These are phyloP conservation scores for Galaxias olidus DNA, from an alignment of 2,797 vertebrate genomes.

Conservation along the genomic window DNA sequence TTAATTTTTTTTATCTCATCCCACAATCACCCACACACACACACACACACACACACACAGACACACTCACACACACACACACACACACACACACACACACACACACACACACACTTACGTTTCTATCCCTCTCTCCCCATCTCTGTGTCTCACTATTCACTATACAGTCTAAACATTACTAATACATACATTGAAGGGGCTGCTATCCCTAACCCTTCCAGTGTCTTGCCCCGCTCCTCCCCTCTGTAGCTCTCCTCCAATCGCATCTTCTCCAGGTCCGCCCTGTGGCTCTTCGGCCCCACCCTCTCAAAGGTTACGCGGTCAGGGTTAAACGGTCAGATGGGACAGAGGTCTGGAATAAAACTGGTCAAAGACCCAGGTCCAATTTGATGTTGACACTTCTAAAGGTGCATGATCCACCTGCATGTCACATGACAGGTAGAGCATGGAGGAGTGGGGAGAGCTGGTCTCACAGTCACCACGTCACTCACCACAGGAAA, in stretches of 20 bases:
- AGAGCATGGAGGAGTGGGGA: too few species aligned
- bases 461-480: too few species aligned
- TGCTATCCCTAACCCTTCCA: slow-evolving; percentile 62
- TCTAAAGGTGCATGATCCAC: too few species aligned
- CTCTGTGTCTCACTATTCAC: slow-evolving; percentile 16
- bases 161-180: slow-evolving; percentile 84
- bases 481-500: too few species aligned
- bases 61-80: not conserved
- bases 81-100: not conserved
- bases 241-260: slow-evolving; percentile 83
- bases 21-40: too few species aligned
- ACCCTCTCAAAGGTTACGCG: not conserved
- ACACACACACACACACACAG: not conserved
- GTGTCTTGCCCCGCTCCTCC: slow-evolving; percentile 73
- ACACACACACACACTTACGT: slow-evolving; percentile 36
- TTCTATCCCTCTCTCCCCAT: slow-evolving; percentile 2
- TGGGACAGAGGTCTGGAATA: too few species aligned
- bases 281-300: slow-evolving; percentile 52
- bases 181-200: slow-evolving; percentile 85
- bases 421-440: too few species aligned
- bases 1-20: too few species aligned
- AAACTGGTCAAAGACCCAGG: too few species aligned
- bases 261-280: slow-evolving; percentile 82
- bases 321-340: too few species aligned
- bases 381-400: too few species aligned